These are phyloP conservation scores for Podilymbus podiceps DNA, from an alignment of 2,113 vertebrate genomes.

Conservation along the genomic window DNA sequence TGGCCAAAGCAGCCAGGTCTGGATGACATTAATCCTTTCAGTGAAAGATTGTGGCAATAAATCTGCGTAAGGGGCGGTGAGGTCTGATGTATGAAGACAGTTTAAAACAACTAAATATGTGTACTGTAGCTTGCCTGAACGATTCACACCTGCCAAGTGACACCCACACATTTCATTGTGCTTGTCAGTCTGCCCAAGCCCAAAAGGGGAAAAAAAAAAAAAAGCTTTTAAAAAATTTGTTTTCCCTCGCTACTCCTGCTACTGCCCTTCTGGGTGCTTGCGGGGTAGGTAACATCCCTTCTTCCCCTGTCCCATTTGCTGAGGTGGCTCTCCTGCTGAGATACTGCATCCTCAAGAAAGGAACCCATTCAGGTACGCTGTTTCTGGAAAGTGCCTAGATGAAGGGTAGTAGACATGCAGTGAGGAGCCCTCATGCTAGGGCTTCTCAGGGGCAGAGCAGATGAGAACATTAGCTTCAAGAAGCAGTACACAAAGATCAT, in stretches of 20 bases:
- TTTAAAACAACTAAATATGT: constrained; percentile 56
- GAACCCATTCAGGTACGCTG: accelerated
- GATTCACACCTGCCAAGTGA: constrained; percentile 49
- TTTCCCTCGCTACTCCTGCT: background rate
- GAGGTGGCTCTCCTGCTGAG: background rate
- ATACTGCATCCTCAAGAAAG: background rate
- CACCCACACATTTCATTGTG: constrained; percentile 48
- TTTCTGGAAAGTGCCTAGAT: background rate
- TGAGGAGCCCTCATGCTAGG: background rate
- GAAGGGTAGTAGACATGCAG: background rate
- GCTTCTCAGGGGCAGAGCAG: background rate
- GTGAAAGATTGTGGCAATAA: background rate
- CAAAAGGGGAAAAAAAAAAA: background rate
- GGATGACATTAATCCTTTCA: constrained; percentile 25
- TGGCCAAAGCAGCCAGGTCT: background rate
- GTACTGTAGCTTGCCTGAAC: constrained; percentile 32
- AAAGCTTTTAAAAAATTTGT: background rate
- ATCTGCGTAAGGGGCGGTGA: background rate
- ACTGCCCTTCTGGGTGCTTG: background rate
- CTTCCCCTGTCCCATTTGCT: background rate
- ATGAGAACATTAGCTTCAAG: background rate
- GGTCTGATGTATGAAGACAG: constrained; percentile 37
- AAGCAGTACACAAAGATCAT: background rate
- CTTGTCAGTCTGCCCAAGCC: constrained; percentile 29
- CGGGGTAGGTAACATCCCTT: background rate